phyloP scores from a whole-genome alignment of 1,140 invertebrate species.

The Euura lappo region DNA sequence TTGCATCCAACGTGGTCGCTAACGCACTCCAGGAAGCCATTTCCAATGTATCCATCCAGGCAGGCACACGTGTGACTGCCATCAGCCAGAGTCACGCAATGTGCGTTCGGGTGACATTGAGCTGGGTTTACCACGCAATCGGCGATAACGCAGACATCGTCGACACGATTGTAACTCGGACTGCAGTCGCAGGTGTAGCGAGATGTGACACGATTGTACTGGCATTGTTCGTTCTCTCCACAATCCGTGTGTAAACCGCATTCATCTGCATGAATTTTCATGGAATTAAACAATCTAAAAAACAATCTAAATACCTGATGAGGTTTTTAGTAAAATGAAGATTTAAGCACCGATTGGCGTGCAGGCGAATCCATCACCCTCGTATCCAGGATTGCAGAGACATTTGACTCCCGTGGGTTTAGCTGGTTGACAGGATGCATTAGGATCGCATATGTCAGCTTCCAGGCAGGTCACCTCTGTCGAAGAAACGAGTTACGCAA shows the following conservation, averaged over 20 bases:
- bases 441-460: conserved; percentile 73
- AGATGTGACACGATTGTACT: conserved; percentile 62
- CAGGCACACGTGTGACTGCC: conserved; percentile 78
- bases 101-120: conserved; percentile 69
- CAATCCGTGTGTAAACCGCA: conserved; percentile 77
- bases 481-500: conserved; percentile 32
- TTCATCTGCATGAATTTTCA: conserved; percentile 55
- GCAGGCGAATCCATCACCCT: conserved; percentile 80
- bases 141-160: conserved; percentile 64
- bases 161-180: conserved; percentile 60
- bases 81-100: conserved; percentile 63
- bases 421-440: conserved; percentile 76
- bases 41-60: conserved; percentile 77
- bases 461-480: conserved; percentile 71
- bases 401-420: conserved; percentile 72
- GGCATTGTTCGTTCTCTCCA: conserved; percentile 77
- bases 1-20: conserved; percentile 77
- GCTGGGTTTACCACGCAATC: conserved; percentile 54
- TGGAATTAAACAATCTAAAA: neutral
- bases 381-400: conserved; percentile 79
- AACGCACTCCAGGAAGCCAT: conserved; percentile 72
- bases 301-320: neutral
- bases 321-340: conserved; percentile 39
- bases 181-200: conserved; percentile 75
- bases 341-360: conserved; percentile 61